Evolutionary conservation across 2,888 invertebrate species (phyloP).

Genomic region (Nymphalis urticae): DNA sequence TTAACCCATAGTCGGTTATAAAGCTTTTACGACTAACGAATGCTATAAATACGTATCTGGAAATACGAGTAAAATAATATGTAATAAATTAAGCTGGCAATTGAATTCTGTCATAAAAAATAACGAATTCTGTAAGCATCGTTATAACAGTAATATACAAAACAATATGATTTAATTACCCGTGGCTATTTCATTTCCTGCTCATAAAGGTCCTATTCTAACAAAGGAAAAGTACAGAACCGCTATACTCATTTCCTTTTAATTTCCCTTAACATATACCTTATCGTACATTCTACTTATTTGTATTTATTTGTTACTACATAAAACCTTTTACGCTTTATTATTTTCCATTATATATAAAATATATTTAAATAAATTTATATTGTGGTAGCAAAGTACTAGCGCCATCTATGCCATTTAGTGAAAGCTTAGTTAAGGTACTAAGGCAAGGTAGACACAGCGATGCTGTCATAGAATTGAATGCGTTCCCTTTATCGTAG

Average conservation of each 20-base stretch:
- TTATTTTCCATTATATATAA: no score
- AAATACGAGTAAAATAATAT: no score
- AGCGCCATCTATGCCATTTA: constrained; percentile 14
- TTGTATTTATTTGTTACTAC: neutral
- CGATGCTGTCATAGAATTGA: neutral
- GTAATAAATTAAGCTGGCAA: neutral
- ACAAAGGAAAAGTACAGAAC: constrained; percentile 13
- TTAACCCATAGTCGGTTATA: no score
- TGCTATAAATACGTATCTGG: no score
- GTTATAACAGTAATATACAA: constrained; percentile 9
- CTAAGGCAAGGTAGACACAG: neutral
- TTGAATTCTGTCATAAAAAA: neutral
- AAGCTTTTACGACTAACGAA: no score
- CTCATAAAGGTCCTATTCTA: constrained; percentile 27
- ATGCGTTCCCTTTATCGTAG: neutral
- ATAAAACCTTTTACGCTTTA: no score
- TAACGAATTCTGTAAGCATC: neutral
- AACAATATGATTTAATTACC: constrained; percentile 38
- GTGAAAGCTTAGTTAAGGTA: neutral
- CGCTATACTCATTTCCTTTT: constrained; percentile 23
- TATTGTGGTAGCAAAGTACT: no score
- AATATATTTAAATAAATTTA: no score
- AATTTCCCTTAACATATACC: constrained; percentile 12
- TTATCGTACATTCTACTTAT: neutral
- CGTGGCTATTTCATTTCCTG: constrained; percentile 52